phyloP scores from a whole-genome alignment of 2,888 invertebrate genomes.

The Drosophila basisetae region DNA sequence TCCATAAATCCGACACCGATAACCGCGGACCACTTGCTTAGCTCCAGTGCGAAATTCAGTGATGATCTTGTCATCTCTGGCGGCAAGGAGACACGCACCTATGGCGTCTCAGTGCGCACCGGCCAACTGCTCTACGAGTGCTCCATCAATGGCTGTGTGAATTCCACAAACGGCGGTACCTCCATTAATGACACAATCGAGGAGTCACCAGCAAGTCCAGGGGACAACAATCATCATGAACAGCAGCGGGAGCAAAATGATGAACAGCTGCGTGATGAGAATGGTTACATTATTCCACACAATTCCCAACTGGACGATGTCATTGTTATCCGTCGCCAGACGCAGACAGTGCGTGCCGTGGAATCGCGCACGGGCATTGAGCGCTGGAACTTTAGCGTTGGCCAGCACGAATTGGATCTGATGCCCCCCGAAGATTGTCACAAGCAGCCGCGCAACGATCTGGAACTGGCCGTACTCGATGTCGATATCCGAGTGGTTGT shows the following conservation, averaged over 20 bases:
- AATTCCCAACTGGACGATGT: conserved; percentile 86
- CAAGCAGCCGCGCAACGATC: conserved; percentile 72
- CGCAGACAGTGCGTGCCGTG: conserved; percentile 95
- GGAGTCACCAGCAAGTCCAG: conserved; percentile 22
- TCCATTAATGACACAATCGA: conserved; percentile 59
- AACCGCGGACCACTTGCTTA: conserved; percentile 93
- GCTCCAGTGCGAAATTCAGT: conserved; percentile 94
- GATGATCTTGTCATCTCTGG: conserved; percentile 95
- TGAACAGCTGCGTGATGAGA: conserved; percentile 52
- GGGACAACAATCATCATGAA: conserved; percentile 12
- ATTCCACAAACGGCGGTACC: conserved; percentile 87
- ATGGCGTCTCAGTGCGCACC: conserved; percentile 92
- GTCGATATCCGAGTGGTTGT: conserved; percentile 89
- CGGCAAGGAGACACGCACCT: conserved; percentile 93
- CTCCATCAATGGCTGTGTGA: conserved; percentile 90
- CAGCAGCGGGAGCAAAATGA: conserved; percentile 20
- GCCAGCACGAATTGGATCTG: conserved; percentile 92
- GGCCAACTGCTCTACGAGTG: conserved; percentile 92
- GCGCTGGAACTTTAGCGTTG: conserved; percentile 98
- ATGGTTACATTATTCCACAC: conserved; percentile 70
- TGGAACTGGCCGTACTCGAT: conserved; percentile 84
- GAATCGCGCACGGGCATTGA: conserved; percentile 94
- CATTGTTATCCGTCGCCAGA: conserved; percentile 92
- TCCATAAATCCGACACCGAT: conserved; percentile 95
- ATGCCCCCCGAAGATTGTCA: conserved; percentile 86